Evolutionary conservation across 2,113 vertebrate genomes (phyloP).

Genomic region (Nycticryphes semicollaris): DNA sequence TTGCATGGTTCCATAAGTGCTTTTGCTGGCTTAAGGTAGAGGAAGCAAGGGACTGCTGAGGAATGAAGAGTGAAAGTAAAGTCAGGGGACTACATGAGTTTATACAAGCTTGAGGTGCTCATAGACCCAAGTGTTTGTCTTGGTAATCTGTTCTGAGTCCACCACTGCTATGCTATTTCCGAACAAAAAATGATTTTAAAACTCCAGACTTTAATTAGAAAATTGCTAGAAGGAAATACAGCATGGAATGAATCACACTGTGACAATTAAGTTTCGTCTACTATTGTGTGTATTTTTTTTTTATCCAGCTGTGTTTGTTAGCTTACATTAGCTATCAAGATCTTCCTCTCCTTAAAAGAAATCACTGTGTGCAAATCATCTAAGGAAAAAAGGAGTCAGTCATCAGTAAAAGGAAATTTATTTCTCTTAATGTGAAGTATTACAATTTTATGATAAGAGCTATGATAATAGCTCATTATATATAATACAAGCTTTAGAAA

Average conservation of each 20-base stretch:
- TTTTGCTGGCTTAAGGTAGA: neutral
- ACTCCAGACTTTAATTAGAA: neutral
- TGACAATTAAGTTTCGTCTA: neutral
- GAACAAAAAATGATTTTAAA: neutral
- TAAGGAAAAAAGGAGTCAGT: neutral
- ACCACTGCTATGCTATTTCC: neutral
- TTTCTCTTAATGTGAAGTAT: neutral
- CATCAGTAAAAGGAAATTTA: neutral
- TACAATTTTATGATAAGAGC: neutral
- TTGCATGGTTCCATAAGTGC: neutral
- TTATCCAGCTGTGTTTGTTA: neutral
- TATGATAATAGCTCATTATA: neutral
- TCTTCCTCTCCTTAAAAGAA: neutral
- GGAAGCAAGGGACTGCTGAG: neutral
- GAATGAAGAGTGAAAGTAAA: neutral
- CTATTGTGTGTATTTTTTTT: neutral
- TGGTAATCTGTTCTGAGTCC: neutral
- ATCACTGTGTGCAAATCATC: neutral
- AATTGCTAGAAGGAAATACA: neutral
- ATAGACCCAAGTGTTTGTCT: neutral
- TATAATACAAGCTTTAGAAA: constrained; percentile 14
- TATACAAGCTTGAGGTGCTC: neutral
- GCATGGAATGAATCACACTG: neutral
- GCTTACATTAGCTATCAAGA: neutral
- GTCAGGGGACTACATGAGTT: neutral